These are phyloP conservation scores for Parelbella ahira DNA, from an alignment of 2,888 invertebrate species.

Conservation along the genomic window DNA sequence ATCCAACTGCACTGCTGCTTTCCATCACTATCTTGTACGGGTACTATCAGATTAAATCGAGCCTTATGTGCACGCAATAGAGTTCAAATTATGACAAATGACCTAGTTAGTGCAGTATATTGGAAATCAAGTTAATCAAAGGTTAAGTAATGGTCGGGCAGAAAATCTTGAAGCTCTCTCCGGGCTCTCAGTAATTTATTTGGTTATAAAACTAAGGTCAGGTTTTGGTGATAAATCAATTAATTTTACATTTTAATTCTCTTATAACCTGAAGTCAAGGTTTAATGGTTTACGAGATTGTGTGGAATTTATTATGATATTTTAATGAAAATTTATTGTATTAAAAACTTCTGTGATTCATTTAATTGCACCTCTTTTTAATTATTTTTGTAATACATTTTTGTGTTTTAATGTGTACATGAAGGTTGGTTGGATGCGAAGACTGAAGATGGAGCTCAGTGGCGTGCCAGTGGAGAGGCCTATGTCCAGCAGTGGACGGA, in stretches of 20 bases:
- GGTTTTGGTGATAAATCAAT: constrained; percentile 16
- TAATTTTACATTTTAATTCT: constrained; percentile 2
- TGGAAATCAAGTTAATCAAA: constrained; percentile 39
- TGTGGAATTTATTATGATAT: too few relatives aligned
- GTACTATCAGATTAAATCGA: background rate
- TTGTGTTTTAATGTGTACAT: too few relatives aligned
- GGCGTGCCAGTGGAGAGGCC: too few relatives aligned
- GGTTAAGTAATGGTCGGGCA: constrained; percentile 44
- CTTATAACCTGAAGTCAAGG: background rate
- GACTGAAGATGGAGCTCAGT: too few relatives aligned
- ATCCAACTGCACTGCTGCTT: constrained; percentile 18
- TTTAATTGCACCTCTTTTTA: too few relatives aligned
- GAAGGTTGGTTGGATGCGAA: too few relatives aligned
- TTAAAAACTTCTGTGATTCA: too few relatives aligned
- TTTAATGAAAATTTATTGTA: too few relatives aligned
- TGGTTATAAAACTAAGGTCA: constrained; percentile 15
- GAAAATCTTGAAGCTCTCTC: constrained; percentile 41
- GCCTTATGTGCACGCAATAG: background rate
- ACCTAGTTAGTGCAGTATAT: background rate
- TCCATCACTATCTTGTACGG: constrained; percentile 1
- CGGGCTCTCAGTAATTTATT: constrained; percentile 39
- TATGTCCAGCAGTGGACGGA: too few relatives aligned
- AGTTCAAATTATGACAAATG: background rate
- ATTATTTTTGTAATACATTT: background rate
- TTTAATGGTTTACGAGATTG: background rate